These are phyloP conservation scores for Amphipoea oculea DNA, from an alignment of 2,888 invertebrate genomes.

Conservation along the genomic window DNA sequence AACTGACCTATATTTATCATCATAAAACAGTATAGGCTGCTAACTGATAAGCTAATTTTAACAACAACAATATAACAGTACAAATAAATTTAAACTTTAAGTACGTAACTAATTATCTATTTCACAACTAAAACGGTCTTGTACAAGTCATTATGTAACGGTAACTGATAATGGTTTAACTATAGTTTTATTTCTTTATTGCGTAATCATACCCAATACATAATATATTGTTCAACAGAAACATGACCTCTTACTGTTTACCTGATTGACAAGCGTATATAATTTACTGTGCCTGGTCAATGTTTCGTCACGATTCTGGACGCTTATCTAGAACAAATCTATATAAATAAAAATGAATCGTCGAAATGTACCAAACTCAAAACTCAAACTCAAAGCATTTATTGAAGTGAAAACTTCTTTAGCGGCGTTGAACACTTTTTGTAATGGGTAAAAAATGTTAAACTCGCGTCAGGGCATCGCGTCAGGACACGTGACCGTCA, in stretches of 20 bases:
- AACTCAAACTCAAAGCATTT: too few species aligned
- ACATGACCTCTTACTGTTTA: not conserved
- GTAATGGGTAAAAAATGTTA: too few species aligned
- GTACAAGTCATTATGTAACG: slow-evolving; percentile 45
- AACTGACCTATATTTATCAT: not conserved
- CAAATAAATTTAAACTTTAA: slow-evolving; percentile 12
- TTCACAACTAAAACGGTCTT: slow-evolving; percentile 44
- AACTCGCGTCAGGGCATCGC: too few species aligned
- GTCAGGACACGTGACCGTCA: too few species aligned
- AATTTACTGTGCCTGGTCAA: not conserved
- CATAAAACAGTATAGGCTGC: too few species aligned
- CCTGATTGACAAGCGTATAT: slow-evolving; percentile 4
- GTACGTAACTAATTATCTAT: slow-evolving; percentile 34
- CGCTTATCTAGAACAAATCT: too few species aligned
- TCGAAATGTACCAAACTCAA: too few species aligned
- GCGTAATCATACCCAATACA: not conserved
- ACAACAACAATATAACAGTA: not conserved
- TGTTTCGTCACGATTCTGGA: not conserved
- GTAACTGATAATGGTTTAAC: slow-evolving; percentile 30
- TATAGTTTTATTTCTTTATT: slow-evolving; percentile 9
- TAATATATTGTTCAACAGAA: slow-evolving; percentile 12
- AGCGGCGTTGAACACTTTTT: too few species aligned
- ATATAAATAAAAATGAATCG: too few species aligned
- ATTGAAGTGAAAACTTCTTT: too few species aligned
- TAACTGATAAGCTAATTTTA: not conserved